A percentile compares a stretch with the other conserved stretches of the same genome.
phyloP scores from a whole-genome alignment of 2,888 invertebrate genomes.

The Hemicrepidius hirtus region DNA sequence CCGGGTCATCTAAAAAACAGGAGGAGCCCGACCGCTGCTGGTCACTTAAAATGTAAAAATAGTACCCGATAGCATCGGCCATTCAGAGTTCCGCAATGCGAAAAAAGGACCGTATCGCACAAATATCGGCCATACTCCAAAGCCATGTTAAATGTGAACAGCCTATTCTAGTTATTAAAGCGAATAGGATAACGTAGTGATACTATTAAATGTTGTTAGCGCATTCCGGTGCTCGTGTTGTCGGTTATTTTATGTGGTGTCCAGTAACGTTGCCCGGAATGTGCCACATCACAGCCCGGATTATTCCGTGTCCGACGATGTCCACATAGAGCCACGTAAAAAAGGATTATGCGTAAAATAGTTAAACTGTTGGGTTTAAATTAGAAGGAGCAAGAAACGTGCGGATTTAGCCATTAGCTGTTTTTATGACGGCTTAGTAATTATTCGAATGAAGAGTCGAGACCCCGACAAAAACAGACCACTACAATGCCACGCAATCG shows the following conservation, averaged over 20 bases:
- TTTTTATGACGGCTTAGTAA: constrained; percentile 54
- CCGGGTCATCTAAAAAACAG: constrained; percentile 47
- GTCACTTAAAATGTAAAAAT: constrained; percentile 50
- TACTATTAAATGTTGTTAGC: constrained; percentile 33
- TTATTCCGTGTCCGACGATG: constrained; percentile 43
- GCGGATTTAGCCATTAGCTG: constrained; percentile 58
- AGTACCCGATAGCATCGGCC: constrained; percentile 38
- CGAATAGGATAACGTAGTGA: constrained; percentile 17
- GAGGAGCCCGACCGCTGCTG: constrained; percentile 33
- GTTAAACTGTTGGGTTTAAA: constrained; percentile 57
- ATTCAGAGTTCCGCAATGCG: constrained; percentile 40
- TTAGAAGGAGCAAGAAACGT: constrained; percentile 56
- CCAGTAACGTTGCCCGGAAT: constrained; percentile 34
- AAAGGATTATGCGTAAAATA: constrained; percentile 49
- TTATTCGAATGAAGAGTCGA: constrained; percentile 54
- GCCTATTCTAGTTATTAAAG: constrained; percentile 34
- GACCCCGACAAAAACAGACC: constrained; percentile 52
- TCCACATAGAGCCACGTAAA: constrained; percentile 31
- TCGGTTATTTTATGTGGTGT: constrained; percentile 39
- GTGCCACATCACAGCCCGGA: constrained; percentile 37
- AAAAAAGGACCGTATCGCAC: constrained; percentile 33
- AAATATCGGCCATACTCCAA: constrained; percentile 18
- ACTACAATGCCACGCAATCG: constrained; percentile 51
- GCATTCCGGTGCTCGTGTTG: constrained; percentile 35
- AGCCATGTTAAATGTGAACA: constrained; percentile 31